phyloP scores from a whole-genome alignment of 2,113 vertebrate species.

The Propithecus coquereli region DNA sequence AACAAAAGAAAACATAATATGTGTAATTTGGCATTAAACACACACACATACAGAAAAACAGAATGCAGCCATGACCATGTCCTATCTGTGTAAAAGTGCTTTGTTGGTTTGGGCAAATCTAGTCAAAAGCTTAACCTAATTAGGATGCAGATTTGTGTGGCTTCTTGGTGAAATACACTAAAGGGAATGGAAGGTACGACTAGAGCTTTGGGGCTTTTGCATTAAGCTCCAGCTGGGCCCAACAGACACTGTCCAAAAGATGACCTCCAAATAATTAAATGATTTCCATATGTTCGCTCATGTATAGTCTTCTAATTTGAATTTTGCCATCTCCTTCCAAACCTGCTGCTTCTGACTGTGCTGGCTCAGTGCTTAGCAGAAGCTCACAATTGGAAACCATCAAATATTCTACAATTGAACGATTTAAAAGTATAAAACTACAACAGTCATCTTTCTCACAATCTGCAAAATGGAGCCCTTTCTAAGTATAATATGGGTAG shows the following conservation, averaged over 20 bases:
- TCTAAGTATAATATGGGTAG: not conserved
- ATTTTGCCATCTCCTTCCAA: constrained; percentile 20
- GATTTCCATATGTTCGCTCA: constrained; percentile 52
- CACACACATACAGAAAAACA: not conserved
- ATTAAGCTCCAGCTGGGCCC: constrained; percentile 57
- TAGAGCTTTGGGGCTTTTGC: constrained; percentile 39
- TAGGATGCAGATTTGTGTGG: constrained; percentile 20
- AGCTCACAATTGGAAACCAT: not conserved
- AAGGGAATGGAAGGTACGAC: not conserved
- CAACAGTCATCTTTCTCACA: not conserved
- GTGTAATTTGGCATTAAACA: not conserved
- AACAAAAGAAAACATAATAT: not conserved
- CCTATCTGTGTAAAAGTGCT: not conserved
- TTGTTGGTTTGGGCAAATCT: not conserved
- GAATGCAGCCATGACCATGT: not conserved
- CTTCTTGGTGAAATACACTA: constrained; percentile 13
- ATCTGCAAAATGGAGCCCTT: not conserved
- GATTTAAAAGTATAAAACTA: not conserved
- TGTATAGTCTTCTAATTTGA: constrained; percentile 33
- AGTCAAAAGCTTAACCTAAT: constrained; percentile 41
- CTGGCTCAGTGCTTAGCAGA: not conserved
- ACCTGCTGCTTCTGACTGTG: not conserved
- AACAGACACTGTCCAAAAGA: constrained; percentile 64
- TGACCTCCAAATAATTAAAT: constrained; percentile 62
- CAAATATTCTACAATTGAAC: not conserved